Percentiles rank a stretch among this genome's conserved stretches.
These are phyloP conservation scores for Chromobotia macracanthus DNA, from an alignment of 2,797 vertebrate genomes.

Conservation along the genomic window DNA sequence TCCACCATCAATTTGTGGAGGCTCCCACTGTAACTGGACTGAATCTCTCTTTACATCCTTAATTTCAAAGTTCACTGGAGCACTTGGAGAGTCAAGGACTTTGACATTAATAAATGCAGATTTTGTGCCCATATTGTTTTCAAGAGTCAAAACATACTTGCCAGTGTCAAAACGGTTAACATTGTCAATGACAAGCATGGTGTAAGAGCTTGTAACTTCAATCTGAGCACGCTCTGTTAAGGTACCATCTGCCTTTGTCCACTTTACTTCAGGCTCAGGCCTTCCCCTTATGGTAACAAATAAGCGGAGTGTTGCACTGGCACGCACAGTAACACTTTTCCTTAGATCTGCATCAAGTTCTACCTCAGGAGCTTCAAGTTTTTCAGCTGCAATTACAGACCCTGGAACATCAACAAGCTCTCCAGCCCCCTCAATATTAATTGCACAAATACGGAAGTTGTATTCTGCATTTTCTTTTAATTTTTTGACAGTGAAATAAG, in stretches of 20 bases:
- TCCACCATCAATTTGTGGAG: constrained; percentile 94
- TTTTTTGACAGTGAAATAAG: constrained; percentile 85
- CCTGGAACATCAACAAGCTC: constrained; percentile 85
- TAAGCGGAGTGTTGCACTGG: constrained; percentile 88
- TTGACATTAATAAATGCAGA: constrained; percentile 93
- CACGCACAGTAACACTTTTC: constrained; percentile 90
- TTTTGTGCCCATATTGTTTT: constrained; percentile 91
- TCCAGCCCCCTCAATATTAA: constrained; percentile 90
- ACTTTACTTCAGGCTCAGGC: constrained; percentile 94
- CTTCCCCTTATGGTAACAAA: constrained; percentile 92
- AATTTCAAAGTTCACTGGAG: constrained; percentile 86
- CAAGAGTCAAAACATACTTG: constrained; percentile 89
- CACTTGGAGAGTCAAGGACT: constrained; percentile 93
- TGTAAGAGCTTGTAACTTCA: constrained; percentile 88
- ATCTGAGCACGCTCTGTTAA: constrained; percentile 89
- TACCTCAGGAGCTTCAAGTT: constrained; percentile 91
- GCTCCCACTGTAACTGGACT: constrained; percentile 90
- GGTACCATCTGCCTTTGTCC: constrained; percentile 89
- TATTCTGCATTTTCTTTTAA: constrained; percentile 92
- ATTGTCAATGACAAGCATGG: constrained; percentile 92
- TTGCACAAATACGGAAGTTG: constrained; percentile 90
- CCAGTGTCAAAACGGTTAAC: constrained; percentile 95
- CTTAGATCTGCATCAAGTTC: constrained; percentile 91
- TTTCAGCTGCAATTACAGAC: constrained; percentile 84
- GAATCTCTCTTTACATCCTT: constrained; percentile 92